Evolutionary conservation across 92 coral and sea anemone species (phyloP), one percentile per base, ranked within the genome.

Genomic region (Metridium senile): DNA sequence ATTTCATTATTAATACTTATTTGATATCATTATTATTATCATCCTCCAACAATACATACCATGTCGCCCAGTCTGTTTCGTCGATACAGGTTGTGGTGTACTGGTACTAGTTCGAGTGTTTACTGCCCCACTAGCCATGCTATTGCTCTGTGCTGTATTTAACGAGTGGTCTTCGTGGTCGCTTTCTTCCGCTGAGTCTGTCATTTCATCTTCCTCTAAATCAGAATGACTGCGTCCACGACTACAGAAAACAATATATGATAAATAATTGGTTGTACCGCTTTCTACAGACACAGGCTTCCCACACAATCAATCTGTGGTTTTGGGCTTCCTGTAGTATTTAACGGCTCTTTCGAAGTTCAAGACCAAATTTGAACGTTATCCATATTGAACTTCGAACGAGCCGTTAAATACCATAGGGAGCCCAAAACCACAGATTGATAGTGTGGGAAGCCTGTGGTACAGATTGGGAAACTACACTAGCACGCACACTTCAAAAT

Each of bases 131-230:
- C 67, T 0, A 18, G 58, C 47, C 32, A 45, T 18, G 18, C 26
- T 21, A 71, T 10, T 31, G 66, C 66, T 27, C 27, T 72, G 66
- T 9, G 46, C 33, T 68, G 49, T 25, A 62, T 51, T 56, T 43
- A 86, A 64, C 66, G 52, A 7, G 74, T 59, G 2, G 29, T 91
- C 93, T 11, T 81, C 84, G 22, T 85, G 94, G 21, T 91, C 97
- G 70, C 93, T 91, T 71, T 91, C 97, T 49, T 91, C 97, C n/a
- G 97, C 97, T 27, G 97, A 91, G 65, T 91, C 93, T 0, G 97
- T 91, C 75, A 88, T 82, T 80, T 91, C 97, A 33, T 89, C 94
- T 1, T 90, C 91, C 8, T 86, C 94, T 20, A 78, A 84, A 29
- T 90, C 94, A 9, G 87, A 90, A 26, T 84, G 83, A 61, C 72